These are phyloP conservation scores for Poecilia velifera DNA, from an alignment of 2,797 vertebrate genomes.

Conservation along the genomic window DNA sequence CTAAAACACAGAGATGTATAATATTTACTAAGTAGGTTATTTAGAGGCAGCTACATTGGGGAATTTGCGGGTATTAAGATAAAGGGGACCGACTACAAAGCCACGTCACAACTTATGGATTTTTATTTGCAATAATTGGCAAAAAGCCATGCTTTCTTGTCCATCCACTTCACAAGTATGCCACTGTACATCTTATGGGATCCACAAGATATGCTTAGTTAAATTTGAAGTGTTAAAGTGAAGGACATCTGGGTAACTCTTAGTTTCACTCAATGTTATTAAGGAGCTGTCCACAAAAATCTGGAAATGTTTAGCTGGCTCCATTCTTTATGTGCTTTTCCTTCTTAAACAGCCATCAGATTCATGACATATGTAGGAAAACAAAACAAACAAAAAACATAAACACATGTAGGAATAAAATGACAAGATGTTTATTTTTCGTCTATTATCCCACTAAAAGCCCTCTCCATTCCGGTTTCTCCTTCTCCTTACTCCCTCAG, in stretches of 20 bases:
- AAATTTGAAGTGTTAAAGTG: conserved; percentile 19
- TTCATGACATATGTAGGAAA: conserved; percentile 59
- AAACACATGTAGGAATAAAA: conserved; percentile 53
- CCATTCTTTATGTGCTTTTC: conserved; percentile 50
- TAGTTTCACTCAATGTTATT: conserved; percentile 25
- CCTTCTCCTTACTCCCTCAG: conserved; percentile 50
- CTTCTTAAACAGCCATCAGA: conserved; percentile 47
- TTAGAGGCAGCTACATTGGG: too few relatives aligned
- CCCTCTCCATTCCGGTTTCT: conserved; percentile 69
- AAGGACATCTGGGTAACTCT: conserved; percentile 14
- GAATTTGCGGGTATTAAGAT: too few relatives aligned
- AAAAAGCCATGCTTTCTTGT: background rate
- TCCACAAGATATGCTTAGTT: conserved; percentile 3
- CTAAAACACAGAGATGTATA: background rate
- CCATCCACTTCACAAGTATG: background rate
- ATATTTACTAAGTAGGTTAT: background rate
- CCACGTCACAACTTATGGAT: background rate
- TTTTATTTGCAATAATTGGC: background rate
- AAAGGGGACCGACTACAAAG: background rate
- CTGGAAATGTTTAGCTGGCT: conserved; percentile 58
- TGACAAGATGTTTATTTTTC: conserved; percentile 76
- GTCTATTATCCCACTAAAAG: conserved; percentile 78
- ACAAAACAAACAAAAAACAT: conserved; percentile 21
- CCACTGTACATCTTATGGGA: background rate
- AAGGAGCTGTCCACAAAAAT: conserved; percentile 27